phyloP scores from a whole-genome alignment of 53 echinoderm and acorn worm genomes.

The Hippasteria phrygiana region DNA sequence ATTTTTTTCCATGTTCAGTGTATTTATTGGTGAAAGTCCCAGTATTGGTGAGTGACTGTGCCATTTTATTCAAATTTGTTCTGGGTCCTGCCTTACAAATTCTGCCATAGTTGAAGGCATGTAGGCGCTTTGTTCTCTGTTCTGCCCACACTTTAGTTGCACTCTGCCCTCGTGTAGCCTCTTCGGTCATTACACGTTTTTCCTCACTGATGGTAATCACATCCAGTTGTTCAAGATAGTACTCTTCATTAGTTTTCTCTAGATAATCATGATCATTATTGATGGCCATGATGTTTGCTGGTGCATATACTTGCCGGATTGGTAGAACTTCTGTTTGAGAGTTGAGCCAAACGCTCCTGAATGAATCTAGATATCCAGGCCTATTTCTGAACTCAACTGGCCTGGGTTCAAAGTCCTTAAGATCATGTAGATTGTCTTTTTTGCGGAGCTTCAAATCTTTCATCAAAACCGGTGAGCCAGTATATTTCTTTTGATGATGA shows the following conservation, averaged over 20 bases:
- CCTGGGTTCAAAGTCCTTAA: constrained; percentile 31
- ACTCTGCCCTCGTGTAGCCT: constrained; percentile 28
- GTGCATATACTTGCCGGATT: constrained; percentile 26
- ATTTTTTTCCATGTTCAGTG: constrained; percentile 15
- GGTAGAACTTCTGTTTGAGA: constrained; percentile 11
- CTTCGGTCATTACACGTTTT: constrained; percentile 19
- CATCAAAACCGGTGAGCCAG: constrained; percentile 22
- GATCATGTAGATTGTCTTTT: constrained; percentile 26
- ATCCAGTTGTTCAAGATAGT: neutral
- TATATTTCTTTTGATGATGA: constrained; percentile 5
- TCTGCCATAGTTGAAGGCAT: constrained; percentile 15
- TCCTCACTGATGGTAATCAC: constrained; percentile 31
- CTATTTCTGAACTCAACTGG: constrained; percentile 13
- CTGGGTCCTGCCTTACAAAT: constrained; percentile 29
- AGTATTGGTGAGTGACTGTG: neutral
- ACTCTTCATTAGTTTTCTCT: constrained; percentile 5
- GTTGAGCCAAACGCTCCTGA: constrained; percentile 15
- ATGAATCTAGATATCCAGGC: constrained; percentile 4
- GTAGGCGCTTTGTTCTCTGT: constrained; percentile 12
- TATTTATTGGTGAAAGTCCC: neutral
- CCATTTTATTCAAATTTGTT: constrained; percentile 30
- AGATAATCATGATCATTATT: constrained; percentile 26
- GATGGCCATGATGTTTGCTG: constrained; percentile 24
- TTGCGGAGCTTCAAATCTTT: neutral
- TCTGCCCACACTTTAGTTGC: constrained; percentile 13